Evolutionary conservation across 2,888 invertebrate species (phyloP), one percentile per base, ranked within the genome.

Genomic region (Koerneria pararmatus): DNA sequence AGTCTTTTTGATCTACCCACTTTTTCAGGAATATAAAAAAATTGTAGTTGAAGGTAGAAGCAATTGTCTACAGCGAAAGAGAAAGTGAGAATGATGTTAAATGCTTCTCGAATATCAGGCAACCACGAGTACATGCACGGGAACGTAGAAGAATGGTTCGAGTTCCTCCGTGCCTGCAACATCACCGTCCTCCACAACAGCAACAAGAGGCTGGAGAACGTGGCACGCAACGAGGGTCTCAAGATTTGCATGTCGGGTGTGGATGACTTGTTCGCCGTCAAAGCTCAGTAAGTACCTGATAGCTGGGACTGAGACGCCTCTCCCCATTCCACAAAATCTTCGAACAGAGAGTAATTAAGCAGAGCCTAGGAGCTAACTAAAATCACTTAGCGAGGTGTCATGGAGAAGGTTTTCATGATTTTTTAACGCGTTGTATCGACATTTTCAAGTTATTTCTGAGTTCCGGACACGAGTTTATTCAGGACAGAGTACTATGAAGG

Each of bases 71-170:
- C 46, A 15, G 11, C 46, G 11, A 41, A 41, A 41, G 11, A 41
- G 46, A 41, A 41, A 15, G n/a, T 22, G 11, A 15, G n/a, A n/a
- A 11, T 11, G n/a, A 41, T 41, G 46, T 15, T n/a, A 41, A 41
- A 41, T 41, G 46, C 46, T n/a, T n/a, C n/a, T 41, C 46, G 11
- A 11, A n/a, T 15, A 49, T 2, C 49, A 74, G 79, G 81, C 31
- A 85, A 85, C 70, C 85, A 85, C 72, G 85, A 85, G 70, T 85
- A 85, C 72, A 84, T 84, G 77, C 80, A 82, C 48, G 79, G 77
- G 34, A 83, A 84, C 75, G 83, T 85, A 8, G 83, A 84, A 35
- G 82, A 84, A 62, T 85, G 85, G 85, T 75, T 85, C 56, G 67
- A 68, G 22, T 80, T 82, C 64, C 72, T 85, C 31, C 65, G 74